Evolutionary conservation across 2,113 vertebrate species (phyloP).

Genomic region (human): GRCh38 chr7:153973001-153973500

Average conservation of each 20-base stretch:
- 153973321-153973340: neutral
- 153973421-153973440: neutral
- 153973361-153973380: neutral
- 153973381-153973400: neutral
- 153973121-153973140: neutral
- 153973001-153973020: neutral
- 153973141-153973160: neutral
- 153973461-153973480: fast-evolving
- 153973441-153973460: neutral
- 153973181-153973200: neutral
- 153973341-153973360: neutral
- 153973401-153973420: neutral
- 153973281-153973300: too few species aligned
- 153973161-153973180: neutral
- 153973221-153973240: neutral
- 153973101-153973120: neutral
- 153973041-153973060: neutral
- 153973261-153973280: neutral
- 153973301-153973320: too few species aligned
- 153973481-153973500: neutral
- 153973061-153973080: neutral
- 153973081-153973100: neutral
- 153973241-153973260: neutral
- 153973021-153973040: neutral
- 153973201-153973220: neutral